Conservation (phyloP, 2,888 invertebrate species). For the Teleiodes luculella region DNA sequence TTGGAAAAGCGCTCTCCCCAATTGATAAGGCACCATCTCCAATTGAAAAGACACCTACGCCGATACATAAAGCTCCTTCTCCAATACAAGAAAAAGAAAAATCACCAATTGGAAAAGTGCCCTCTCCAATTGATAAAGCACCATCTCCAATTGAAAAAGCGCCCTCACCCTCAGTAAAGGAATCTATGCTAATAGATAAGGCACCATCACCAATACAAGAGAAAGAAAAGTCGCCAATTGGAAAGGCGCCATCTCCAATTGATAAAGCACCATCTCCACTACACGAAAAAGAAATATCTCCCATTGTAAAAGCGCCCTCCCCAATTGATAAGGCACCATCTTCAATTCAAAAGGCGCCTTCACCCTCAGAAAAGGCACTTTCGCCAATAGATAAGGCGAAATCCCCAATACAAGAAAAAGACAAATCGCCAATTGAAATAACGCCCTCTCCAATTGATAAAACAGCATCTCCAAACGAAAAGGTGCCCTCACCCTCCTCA, state of each 20-base stretch:
- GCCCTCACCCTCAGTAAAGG: too few species aligned
- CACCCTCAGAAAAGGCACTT: too few species aligned
- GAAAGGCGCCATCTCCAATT: conserved; percentile 2
- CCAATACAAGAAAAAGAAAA: neutral
- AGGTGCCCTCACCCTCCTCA: too few species aligned
- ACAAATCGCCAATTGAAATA: conserved; percentile 15
- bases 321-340: neutral
- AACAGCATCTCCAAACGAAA: too few species aligned
- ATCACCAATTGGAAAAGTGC: neutral
- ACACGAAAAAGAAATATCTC: neutral
- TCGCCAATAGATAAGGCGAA: too few species aligned
- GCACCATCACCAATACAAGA: conserved; percentile 1
- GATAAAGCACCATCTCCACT: conserved; percentile 13
- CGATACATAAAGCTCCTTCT: conserved; percentile 11
- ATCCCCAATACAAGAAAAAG: conserved; percentile 12
- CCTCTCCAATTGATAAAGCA: neutral
- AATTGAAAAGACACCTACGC: conserved; percentile 13
- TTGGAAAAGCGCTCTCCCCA: too few species aligned
- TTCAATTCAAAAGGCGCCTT: too few species aligned
- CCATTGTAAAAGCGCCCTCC: too few species aligned
- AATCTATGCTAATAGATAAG: too few species aligned
- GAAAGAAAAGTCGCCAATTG: conserved; percentile 15
- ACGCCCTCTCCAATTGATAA: neutral
- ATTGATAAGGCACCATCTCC: conserved; percentile 15
- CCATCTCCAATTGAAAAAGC: too few species aligned